Percentiles rank a stretch among this genome's conserved stretches.
Conservation (phyloP, 2,113 vertebrate genomes). For the Phocoena sinus region DNA sequence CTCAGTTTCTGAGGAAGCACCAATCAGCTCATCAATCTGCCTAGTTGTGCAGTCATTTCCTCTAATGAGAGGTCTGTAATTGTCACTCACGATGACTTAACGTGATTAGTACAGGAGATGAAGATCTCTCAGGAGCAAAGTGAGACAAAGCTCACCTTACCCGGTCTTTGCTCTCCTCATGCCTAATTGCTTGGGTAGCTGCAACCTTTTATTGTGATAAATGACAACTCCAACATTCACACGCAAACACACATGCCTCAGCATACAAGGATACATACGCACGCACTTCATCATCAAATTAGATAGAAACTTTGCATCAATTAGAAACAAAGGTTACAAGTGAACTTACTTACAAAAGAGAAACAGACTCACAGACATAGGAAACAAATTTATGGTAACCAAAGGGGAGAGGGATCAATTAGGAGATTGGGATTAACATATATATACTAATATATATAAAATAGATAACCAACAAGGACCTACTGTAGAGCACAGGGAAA, state of each 20-base stretch:
- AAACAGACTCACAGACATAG: not conserved
- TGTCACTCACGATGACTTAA: slow-evolving; percentile 31
- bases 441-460: not conserved
- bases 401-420: not conserved
- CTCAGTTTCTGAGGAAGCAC: not conserved
- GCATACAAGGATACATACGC: not conserved
- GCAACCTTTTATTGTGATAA: not conserved
- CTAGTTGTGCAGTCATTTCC: not conserved
- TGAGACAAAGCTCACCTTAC: not conserved
- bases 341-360: not conserved
- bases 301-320: not conserved
- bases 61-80: slow-evolving; percentile 14
- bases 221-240: not conserved
- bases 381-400: not conserved
- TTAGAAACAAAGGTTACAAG: not conserved
- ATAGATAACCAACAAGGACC: not conserved
- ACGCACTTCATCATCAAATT: not conserved
- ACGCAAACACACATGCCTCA: not conserved
- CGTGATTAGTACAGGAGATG: not conserved
- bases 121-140: slow-evolving; percentile 18
- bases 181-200: not conserved
- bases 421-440: not conserved
- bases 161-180: not conserved
- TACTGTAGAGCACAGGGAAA: not conserved
- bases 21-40: slow-evolving; percentile 5